Evolutionary conservation across 2,113 vertebrate genomes (phyloP), one percentile per base, ranked within the genome.

Genomic region (Stegostoma tigrinum): DNA sequence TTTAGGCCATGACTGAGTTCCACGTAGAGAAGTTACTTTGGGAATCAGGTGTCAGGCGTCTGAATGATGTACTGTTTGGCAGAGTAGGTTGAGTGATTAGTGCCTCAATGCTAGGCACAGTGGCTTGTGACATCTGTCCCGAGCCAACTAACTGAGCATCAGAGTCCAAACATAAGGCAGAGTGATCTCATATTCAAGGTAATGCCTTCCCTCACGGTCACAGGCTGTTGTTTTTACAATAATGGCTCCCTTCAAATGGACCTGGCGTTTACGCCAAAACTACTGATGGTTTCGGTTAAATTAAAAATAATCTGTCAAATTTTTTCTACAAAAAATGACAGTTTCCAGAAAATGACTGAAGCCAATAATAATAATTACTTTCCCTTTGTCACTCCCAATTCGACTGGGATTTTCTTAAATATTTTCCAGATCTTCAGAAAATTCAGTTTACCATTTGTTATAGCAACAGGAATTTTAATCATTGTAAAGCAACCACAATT

Each of bases 401-500:
- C 64, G 12, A 19, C 66, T 48, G 68, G 27, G 68, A 75, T 95
- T 72, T 23, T 48, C 67, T 45, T 95, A 45, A 52, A 21, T 72
- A 30, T 72, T 67, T 75, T 95, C 68, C 67, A 95, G 45, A 34
- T 12, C 68, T 30, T 52, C 68, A 45, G 64, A 94, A 4, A 67
- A 94, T 94, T 8, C 17, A 95, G 94, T 95, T 94, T 95, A 95
- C 12, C 10, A 30, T 72, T 95, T 70, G 94, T 23, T 75, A 95
- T 95, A 68, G 68, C 94, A 72, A 95, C 94, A 93, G 66, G 38
- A 45, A 14, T 30, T 95, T 52, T 75, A 17, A 52, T 95, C 38
- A 52, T 48, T 27, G 30, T 45, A 94, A 70, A 42, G 3, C 66
- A 68, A 68, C 19, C 66, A 45, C 14, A 94, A 94, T 94, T 95